These are phyloP conservation scores for Eurosta solidaginis DNA, from an alignment of 1,140 invertebrate species.

Conservation along the genomic window DNA sequence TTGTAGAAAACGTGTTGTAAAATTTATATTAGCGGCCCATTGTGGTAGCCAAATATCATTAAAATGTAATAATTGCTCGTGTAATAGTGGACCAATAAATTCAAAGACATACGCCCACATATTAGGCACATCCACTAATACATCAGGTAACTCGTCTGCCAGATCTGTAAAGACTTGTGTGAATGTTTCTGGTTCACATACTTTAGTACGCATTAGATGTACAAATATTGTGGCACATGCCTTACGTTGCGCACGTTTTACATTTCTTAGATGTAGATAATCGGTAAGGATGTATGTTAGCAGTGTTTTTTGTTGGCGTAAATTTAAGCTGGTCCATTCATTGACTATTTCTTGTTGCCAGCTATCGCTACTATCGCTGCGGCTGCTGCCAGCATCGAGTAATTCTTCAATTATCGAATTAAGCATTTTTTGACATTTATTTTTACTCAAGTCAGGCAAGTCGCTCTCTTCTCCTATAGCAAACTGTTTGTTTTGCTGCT, in stretches of 20 bases:
- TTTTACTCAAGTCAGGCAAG: constrained; percentile 12
- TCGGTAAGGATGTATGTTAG: constrained; percentile 43
- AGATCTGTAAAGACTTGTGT: constrained; percentile 42
- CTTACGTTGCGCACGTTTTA: constrained; percentile 43
- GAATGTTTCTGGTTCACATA: constrained; percentile 43
- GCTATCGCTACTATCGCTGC: not conserved
- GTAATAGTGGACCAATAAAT: constrained; percentile 50
- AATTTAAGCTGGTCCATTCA: constrained; percentile 40
- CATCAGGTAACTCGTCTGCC: constrained; percentile 44
- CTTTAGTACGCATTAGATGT: constrained; percentile 40
- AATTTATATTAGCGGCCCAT: constrained; percentile 41
- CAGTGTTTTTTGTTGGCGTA: constrained; percentile 38
- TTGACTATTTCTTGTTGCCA: constrained; percentile 44
- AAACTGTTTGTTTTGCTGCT: not conserved
- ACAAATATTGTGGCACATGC: constrained; percentile 45
- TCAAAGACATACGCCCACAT: constrained; percentile 54
- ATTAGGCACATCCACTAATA: constrained; percentile 52
- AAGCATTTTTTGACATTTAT: constrained; percentile 44
- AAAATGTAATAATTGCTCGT: constrained; percentile 41
- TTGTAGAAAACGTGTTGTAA: constrained; percentile 46
- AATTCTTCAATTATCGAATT: constrained; percentile 46
- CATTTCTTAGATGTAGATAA: constrained; percentile 43
- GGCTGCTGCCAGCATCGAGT: constrained; percentile 35
- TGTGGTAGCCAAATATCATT: constrained; percentile 49
- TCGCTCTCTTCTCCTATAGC: not conserved